phyloP scores from a whole-genome alignment of 2,113 vertebrate species.

The Sciurus niger region DNA sequence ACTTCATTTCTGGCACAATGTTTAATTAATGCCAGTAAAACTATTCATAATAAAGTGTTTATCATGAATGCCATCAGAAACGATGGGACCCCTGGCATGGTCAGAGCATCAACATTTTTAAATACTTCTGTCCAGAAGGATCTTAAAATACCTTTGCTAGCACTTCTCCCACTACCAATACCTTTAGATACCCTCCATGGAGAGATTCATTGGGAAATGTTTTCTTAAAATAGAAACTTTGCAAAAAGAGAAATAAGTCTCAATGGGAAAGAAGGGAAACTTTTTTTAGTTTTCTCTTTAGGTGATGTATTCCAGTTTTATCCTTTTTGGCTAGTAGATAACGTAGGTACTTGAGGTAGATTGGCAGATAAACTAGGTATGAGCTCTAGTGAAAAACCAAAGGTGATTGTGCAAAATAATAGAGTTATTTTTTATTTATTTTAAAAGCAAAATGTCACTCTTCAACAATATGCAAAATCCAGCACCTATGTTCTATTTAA shows the following conservation, averaged over 20 bases:
- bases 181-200: background rate
- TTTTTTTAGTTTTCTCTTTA: background rate
- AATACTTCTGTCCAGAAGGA: background rate
- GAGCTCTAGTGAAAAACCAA: background rate
- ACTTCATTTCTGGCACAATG: background rate
- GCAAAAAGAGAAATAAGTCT: background rate
- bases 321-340: background rate
- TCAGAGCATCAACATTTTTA: background rate
- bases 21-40: background rate
- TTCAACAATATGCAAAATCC: background rate
- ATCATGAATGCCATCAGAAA: background rate
- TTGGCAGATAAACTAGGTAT: background rate
- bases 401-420: background rate
- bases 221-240: background rate
- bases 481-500: background rate
- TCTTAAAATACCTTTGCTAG: background rate
- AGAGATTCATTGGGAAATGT: background rate
- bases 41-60: background rate
- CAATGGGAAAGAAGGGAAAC: background rate
- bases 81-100: rapidly evolving
- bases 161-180: background rate
- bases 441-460: background rate
- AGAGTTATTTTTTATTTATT: background rate
- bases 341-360: background rate
- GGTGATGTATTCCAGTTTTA: background rate